Evolutionary conservation across 2,113 vertebrate species (phyloP).

Genomic region (Ochotona princeps): DNA sequence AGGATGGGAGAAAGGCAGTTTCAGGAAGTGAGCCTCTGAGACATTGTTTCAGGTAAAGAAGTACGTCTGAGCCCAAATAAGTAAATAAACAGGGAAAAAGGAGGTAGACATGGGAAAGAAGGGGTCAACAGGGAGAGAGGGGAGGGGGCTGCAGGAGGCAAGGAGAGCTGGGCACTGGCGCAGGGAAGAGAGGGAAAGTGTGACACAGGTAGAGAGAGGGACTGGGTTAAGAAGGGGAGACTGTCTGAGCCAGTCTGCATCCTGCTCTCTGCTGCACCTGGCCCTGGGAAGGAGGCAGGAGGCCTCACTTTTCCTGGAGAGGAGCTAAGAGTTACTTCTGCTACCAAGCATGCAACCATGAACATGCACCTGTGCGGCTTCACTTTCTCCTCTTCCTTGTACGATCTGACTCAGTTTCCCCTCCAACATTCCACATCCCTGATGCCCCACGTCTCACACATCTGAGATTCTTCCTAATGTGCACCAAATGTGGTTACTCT

Average conservation of each 20-base stretch:
- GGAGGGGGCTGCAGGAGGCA: accelerated
- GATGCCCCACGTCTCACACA: too few species aligned
- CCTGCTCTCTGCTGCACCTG: accelerated
- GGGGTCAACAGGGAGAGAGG: background rate
- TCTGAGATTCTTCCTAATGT: background rate
- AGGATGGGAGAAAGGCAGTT: background rate
- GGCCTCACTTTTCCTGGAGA: too few species aligned
- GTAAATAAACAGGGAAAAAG: background rate
- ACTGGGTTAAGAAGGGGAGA: background rate
- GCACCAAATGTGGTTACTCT: background rate
- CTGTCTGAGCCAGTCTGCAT: too few species aligned
- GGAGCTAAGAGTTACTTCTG: background rate
- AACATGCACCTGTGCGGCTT: background rate
- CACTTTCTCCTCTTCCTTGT: background rate
- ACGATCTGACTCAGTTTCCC: background rate
- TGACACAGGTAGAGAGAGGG: background rate
- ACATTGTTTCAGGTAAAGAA: background rate
- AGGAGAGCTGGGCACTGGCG: too few species aligned
- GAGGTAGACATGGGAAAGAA: background rate
- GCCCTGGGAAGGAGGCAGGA: background rate
- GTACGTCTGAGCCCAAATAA: background rate
- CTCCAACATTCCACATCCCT: background rate
- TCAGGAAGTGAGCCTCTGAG: background rate
- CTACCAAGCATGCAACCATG: background rate
- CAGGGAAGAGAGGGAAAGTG: background rate